phyloP scores from a whole-genome alignment of 2,113 vertebrate genomes.

The Pantherophis guttatus region DNA sequence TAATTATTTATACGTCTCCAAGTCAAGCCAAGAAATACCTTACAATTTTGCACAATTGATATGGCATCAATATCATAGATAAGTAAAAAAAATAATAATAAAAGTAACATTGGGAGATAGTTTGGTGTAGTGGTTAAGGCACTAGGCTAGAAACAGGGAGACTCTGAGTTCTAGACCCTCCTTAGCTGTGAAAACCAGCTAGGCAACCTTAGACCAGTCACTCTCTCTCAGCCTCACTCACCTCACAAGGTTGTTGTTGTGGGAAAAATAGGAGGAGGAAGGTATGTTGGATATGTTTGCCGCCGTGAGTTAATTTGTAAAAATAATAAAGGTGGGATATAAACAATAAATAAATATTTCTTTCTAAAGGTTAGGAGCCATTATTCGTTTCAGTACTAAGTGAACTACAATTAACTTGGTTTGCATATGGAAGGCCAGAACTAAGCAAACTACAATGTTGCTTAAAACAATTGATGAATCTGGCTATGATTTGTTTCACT shows the following conservation, averaged over 20 bases:
- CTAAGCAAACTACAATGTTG: too few relatives aligned
- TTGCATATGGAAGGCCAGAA: background rate
- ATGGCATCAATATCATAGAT: background rate
- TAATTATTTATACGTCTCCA: too few relatives aligned
- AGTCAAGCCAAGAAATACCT: background rate
- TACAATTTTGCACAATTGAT: background rate
- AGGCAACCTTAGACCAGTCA: background rate
- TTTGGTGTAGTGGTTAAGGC: background rate
- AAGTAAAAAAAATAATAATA: background rate
- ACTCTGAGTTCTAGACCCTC: background rate
- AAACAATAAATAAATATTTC: background rate
- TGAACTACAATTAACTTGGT: background rate
- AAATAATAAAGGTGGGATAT: background rate
- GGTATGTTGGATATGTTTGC: background rate
- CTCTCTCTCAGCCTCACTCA: background rate
- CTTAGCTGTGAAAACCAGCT: background rate
- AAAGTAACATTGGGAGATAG: background rate
- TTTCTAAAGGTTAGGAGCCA: background rate
- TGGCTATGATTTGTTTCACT: too few relatives aligned
- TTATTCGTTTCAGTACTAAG: background rate
- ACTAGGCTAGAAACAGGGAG: background rate
- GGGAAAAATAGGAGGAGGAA: background rate
- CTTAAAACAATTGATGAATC: too few relatives aligned
- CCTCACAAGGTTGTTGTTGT: background rate
- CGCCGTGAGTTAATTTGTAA: background rate